These are phyloP conservation scores for Mellivora capensis DNA, from an alignment of 2,113 vertebrate species.

Conservation along the genomic window DNA sequence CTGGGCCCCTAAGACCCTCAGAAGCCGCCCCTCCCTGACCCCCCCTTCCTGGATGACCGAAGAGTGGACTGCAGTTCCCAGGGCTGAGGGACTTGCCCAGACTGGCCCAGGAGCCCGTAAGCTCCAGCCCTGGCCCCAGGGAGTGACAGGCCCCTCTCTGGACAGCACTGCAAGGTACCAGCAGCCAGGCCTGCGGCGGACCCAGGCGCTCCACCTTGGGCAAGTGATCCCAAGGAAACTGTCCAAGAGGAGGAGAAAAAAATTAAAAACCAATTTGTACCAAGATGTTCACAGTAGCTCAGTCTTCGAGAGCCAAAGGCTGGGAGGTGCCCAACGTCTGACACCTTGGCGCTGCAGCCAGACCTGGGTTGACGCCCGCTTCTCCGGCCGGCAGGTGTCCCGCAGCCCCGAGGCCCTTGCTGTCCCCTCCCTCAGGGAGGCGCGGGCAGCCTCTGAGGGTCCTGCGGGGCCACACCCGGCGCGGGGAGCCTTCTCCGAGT, in stretches of 20 bases:
- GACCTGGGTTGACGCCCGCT: background rate
- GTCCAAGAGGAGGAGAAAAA: conserved; percentile 54
- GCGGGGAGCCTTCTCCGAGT: background rate
- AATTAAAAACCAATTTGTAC: conserved; percentile 45
- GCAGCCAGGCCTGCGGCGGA: background rate
- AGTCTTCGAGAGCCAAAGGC: background rate
- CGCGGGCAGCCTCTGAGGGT: background rate
- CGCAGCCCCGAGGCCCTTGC: background rate
- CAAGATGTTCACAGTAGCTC: background rate
- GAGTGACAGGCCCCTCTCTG: background rate
- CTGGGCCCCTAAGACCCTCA: background rate
- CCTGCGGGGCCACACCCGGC: fast-evolving
- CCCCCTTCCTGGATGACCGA: fast-evolving
- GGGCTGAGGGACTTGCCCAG: background rate
- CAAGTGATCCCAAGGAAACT: conserved; percentile 57
- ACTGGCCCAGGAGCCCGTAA: fast-evolving
- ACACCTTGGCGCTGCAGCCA: background rate
- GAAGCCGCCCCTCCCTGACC: background rate
- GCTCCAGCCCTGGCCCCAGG: background rate
- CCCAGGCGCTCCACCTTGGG: background rate
- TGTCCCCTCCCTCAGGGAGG: background rate
- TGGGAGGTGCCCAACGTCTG: background rate
- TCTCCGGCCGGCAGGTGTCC: background rate
- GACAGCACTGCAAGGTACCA: no score
- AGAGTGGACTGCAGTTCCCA: background rate